Percentiles rank a stretch among this genome's conserved stretches.
Evolutionary conservation across 2,888 invertebrate genomes (phyloP).

Genomic region (Halocaridina rubra): DNA sequence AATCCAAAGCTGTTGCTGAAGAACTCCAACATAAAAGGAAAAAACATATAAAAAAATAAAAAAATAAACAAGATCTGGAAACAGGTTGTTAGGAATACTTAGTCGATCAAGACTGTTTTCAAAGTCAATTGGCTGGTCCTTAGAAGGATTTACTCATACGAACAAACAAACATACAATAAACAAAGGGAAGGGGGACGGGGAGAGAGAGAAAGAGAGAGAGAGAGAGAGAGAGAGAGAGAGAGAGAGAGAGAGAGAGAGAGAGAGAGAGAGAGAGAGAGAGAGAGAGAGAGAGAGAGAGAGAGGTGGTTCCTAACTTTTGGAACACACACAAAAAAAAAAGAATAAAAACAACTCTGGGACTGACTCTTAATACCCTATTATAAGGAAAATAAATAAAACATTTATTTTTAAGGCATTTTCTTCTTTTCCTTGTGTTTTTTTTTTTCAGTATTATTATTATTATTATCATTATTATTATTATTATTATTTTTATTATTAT

Average conservation of each 20-base stretch:
- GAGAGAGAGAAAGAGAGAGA: constrained; percentile 2
- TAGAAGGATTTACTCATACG: too few species aligned
- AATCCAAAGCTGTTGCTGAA: background rate
- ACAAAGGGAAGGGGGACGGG: background rate
- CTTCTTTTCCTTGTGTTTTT: too few species aligned
- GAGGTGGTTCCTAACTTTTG: background rate
- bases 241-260: background rate
- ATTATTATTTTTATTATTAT: too few species aligned
- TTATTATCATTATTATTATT: too few species aligned
- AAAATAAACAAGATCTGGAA: background rate
- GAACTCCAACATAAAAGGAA: background rate
- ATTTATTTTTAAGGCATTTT: too few species aligned
- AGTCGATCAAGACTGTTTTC: background rate
- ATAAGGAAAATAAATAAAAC: too few species aligned
- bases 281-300: background rate
- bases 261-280: background rate
- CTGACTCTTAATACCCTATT: too few species aligned
- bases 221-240: constrained; percentile 15
- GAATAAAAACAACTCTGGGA: too few species aligned
- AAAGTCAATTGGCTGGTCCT: background rate
- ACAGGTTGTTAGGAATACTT: background rate
- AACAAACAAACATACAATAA: background rate
- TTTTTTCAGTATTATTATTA: too few species aligned
- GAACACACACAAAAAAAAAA: too few species aligned
- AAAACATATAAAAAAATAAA: background rate